Evolutionary conservation across 2,888 invertebrate species (phyloP).

Genomic region (Lasioglossum morio): DNA sequence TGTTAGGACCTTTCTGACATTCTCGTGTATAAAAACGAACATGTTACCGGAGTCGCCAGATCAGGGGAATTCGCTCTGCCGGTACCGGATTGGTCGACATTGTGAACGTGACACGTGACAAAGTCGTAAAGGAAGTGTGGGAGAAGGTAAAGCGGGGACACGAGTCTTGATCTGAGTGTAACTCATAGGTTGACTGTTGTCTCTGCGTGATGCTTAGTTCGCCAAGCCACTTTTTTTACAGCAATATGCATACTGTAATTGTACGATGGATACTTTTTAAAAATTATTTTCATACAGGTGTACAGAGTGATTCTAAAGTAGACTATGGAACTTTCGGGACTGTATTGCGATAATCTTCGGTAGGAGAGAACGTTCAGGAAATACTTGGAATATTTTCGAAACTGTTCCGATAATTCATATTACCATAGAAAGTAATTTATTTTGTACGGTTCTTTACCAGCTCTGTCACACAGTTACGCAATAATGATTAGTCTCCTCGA

Average conservation of each 20-base stretch:
- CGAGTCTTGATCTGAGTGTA: not conserved
- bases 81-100: too few species aligned
- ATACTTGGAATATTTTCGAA: not conserved
- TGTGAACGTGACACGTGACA: too few species aligned
- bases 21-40: not conserved
- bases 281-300: conserved; percentile 34
- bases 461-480: too few species aligned
- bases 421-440: not conserved
- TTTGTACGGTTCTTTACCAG: not conserved
- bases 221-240: conserved; percentile 16
- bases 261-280: conserved; percentile 7
- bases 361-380: not conserved
- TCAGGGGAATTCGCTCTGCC: too few species aligned
- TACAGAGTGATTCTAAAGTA: conserved; percentile 24
- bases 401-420: not conserved
- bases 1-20: conserved; percentile 34
- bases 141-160: too few species aligned
- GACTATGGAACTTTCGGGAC: not conserved
- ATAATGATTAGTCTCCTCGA: not conserved
- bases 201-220: conserved; percentile 19
- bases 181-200: conserved; percentile 27
- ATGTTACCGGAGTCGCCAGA: too few species aligned
- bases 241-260: conserved; percentile 1
- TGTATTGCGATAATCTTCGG: not conserved
- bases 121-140: too few species aligned